Conservation (phyloP, 2,797 vertebrate species). For the Xenentodon cancila region DNA sequence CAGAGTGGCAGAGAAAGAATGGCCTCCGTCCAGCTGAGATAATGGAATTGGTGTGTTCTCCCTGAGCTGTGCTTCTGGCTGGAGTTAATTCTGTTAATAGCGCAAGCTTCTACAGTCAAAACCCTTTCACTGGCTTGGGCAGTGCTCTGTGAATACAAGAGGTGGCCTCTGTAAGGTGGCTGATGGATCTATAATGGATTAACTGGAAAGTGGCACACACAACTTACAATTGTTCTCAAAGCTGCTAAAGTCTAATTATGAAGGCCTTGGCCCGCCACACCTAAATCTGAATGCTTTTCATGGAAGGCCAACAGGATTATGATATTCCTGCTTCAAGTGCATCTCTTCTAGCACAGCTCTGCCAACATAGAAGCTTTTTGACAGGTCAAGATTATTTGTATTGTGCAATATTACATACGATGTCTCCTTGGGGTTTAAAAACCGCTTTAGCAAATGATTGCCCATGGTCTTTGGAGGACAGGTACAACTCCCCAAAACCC, state of each 20-base stretch:
- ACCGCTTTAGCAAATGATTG: slow-evolving; percentile 13
- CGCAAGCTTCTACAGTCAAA: slow-evolving; percentile 73
- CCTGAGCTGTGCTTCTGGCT: slow-evolving; percentile 80
- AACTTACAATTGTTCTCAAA: slow-evolving; percentile 79
- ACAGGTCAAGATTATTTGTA: slow-evolving; percentile 33
- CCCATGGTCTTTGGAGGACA: slow-evolving; percentile 2
- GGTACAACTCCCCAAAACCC: background rate
- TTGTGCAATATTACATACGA: slow-evolving; percentile 3
- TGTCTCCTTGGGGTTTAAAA: slow-evolving; percentile 7
- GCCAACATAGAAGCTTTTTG: slow-evolving; percentile 11
- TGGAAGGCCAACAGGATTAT: slow-evolving; percentile 27
- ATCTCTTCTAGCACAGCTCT: slow-evolving; percentile 1
- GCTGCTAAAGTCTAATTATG: slow-evolving; percentile 79
- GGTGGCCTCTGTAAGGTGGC: slow-evolving; percentile 64
- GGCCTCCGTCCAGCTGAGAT: slow-evolving; percentile 84
- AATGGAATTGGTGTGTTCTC: slow-evolving; percentile 88
- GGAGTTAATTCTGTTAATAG: slow-evolving; percentile 88
- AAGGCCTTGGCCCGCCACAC: slow-evolving; percentile 56
- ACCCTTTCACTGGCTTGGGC: slow-evolving; percentile 55
- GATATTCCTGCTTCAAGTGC: slow-evolving; percentile 11
- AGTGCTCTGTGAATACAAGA: slow-evolving; percentile 55
- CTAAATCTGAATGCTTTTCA: slow-evolving; percentile 57
- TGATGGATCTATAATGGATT: slow-evolving; percentile 83
- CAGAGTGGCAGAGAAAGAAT: slow-evolving; percentile 70
- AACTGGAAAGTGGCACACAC: slow-evolving; percentile 72